These are phyloP conservation scores for Cephalophus harveyi DNA, from an alignment of 2,113 vertebrate species.

Conservation along the genomic window DNA sequence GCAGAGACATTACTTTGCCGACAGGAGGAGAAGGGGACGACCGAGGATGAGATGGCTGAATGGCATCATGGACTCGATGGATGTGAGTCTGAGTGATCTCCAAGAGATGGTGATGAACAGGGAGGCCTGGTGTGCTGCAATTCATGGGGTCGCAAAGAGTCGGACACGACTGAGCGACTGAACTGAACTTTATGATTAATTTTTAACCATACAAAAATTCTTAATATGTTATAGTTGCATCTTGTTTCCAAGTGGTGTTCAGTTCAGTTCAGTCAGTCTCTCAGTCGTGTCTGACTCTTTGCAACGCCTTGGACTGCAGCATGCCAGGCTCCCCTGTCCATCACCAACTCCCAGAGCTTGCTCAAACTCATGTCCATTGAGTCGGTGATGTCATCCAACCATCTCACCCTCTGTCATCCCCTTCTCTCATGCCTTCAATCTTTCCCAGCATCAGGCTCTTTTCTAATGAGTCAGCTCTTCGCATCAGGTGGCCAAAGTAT, in stretches of 20 bases:
- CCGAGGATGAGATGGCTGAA: too few species aligned
- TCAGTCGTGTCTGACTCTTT: background rate
- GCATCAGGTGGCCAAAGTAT: background rate
- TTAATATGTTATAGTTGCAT: background rate
- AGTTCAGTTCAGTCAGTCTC: background rate
- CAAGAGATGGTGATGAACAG: too few species aligned
- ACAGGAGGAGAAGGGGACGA: too few species aligned
- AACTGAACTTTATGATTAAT: background rate
- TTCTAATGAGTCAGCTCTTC: background rate
- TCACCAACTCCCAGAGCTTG: background rate
- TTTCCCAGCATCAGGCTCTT: background rate
- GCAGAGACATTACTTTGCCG: too few species aligned
- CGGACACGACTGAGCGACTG: too few species aligned
- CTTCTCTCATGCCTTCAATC: background rate
- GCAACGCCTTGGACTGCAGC: background rate
- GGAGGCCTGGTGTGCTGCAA: too few species aligned
- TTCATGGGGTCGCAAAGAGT: too few species aligned
- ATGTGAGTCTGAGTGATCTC: too few species aligned
- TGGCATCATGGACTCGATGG: too few species aligned
- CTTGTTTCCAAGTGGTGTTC: background rate
- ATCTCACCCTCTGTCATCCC: background rate
- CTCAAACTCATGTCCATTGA: background rate
- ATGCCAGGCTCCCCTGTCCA: background rate
- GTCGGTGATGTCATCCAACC: background rate
- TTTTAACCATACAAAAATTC: background rate